A percentile compares a stretch with the other conserved stretches of the same genome.
Conservation (phyloP, 2,113 vertebrate genomes). For the Tringa solitaria region DNA sequence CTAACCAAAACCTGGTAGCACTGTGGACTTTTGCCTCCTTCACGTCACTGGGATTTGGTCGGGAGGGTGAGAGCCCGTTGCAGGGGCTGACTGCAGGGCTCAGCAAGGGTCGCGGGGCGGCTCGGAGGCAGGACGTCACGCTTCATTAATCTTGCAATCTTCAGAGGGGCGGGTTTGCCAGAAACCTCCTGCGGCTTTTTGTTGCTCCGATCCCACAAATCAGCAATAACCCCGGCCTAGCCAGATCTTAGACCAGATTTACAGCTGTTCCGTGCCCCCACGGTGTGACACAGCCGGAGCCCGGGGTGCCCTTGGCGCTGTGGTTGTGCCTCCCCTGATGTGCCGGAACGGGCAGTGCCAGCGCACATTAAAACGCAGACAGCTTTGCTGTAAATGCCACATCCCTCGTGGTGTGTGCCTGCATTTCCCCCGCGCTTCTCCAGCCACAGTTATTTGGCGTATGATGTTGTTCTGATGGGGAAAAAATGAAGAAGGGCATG, state of each 20-base stretch:
- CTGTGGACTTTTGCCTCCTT: neutral
- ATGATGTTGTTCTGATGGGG: neutral
- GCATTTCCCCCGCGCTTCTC: neutral
- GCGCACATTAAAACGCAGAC: neutral
- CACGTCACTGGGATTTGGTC: neutral
- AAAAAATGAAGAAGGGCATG: neutral
- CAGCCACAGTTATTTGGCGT: neutral
- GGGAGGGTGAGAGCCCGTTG: neutral
- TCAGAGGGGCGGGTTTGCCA: neutral
- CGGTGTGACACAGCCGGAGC: neutral
- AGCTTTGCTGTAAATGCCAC: neutral
- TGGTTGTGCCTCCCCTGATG: neutral
- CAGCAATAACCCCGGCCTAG: neutral
- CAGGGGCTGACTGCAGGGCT: neutral
- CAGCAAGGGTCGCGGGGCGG: neutral
- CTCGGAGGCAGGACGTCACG: neutral
- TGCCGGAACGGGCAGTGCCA: neutral
- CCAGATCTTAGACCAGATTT: neutral
- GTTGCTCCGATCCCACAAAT: neutral
- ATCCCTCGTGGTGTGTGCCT: neutral
- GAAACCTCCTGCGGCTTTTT: neutral
- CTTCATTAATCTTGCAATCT: neutral
- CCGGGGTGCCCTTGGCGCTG: neutral
- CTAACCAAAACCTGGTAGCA: neutral
- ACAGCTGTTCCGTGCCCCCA: neutral